These are phyloP conservation scores for Helarctos malayanus DNA, from an alignment of 2,797 vertebrate species.

Conservation along the genomic window DNA sequence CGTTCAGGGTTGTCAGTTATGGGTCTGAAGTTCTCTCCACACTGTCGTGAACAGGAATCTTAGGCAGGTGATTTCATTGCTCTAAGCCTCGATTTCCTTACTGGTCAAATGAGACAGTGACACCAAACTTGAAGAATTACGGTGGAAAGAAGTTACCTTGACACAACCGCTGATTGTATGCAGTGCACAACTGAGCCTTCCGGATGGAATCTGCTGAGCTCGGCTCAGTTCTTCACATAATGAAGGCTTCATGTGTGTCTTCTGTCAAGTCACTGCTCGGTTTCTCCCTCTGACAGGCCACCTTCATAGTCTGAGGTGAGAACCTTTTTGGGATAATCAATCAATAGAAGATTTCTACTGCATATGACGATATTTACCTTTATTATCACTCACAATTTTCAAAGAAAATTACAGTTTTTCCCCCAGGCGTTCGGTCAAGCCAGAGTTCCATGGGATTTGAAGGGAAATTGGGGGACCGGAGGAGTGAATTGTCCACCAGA, in stretches of 20 bases:
- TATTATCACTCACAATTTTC: conserved; percentile 21
- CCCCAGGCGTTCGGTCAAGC: background rate
- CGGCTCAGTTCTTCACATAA: background rate
- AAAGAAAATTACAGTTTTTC: conserved; percentile 6
- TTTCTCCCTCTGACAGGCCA: background rate
- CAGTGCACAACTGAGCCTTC: background rate
- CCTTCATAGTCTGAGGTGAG: background rate
- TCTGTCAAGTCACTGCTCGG: background rate
- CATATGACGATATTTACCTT: background rate
- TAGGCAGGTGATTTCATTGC: background rate
- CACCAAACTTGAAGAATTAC: background rate
- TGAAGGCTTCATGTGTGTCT: background rate
- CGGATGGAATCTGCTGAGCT: background rate
- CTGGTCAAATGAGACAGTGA: background rate
- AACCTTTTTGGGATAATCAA: background rate
- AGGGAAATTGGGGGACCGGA: background rate
- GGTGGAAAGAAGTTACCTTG: background rate
- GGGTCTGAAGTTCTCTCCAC: background rate
- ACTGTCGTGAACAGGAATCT: background rate
- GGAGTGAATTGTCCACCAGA: background rate
- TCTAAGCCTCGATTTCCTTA: background rate
- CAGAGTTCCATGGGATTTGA: background rate
- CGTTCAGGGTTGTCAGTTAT: background rate
- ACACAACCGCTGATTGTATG: background rate
- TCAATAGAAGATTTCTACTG: background rate